Conservation (phyloP, 2,113 vertebrate genomes). For the Microcebus murinus region DNA sequence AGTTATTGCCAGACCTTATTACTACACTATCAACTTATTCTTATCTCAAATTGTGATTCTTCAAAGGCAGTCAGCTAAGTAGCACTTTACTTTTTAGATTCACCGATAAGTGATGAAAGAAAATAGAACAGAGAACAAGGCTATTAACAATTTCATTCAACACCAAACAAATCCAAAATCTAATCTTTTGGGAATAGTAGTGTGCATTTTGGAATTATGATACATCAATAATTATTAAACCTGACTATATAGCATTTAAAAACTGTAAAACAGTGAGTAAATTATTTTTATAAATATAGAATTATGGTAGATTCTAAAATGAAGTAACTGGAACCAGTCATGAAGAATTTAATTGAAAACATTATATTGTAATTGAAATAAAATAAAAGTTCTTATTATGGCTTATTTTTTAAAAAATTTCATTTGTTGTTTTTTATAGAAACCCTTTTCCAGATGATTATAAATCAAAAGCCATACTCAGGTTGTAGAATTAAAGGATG, state of each 20-base stretch:
- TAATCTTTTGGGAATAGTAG: neutral
- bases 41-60: conserved; percentile 72
- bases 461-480: conserved; percentile 55
- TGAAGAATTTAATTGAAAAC: conserved; percentile 39
- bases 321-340: neutral
- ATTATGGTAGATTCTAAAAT: neutral
- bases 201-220: conserved; percentile 29
- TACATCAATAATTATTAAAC: neutral
- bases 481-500: conserved; percentile 28
- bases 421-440: conserved; percentile 34
- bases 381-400: conserved; percentile 16
- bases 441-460: conserved; percentile 1
- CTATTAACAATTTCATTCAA: conserved; percentile 44
- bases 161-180: conserved; percentile 5
- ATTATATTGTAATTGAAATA: neutral
- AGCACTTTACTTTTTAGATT: conserved; percentile 65
- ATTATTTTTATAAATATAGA: neutral
- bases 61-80: conserved; percentile 68
- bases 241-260: neutral
- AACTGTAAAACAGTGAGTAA: neutral
- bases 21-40: conserved; percentile 77
- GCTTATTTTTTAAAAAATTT: neutral
- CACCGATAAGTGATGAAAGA: conserved; percentile 26
- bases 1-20: conserved; percentile 71
- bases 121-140: conserved; percentile 38